phyloP scores from a whole-genome alignment of 2,888 invertebrate genomes.

The Phortica magna region DNA sequence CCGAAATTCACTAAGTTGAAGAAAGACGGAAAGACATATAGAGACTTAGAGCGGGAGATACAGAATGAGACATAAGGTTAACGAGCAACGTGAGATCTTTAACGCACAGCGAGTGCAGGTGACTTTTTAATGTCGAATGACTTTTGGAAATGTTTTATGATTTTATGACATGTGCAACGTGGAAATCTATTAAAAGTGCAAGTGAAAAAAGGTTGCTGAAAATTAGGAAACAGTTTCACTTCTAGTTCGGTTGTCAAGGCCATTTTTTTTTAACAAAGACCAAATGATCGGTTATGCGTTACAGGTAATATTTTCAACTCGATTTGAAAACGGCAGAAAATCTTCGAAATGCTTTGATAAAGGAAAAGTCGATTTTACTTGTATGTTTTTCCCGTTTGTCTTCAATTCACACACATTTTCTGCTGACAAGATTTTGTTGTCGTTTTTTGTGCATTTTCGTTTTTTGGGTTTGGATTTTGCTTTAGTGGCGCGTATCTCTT shows the following conservation, averaged over 20 bases:
- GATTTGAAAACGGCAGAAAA: background rate
- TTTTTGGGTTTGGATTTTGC: conserved; percentile 56
- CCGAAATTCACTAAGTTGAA: background rate
- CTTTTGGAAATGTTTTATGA: conserved; percentile 53
- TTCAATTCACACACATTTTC: background rate
- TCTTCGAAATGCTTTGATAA: too few relatives aligned
- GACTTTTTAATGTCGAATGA: conserved; percentile 55
- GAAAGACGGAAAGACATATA: background rate
- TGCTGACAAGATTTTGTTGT: conserved; percentile 27
- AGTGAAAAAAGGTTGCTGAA: conserved; percentile 52
- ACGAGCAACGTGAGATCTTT: conserved; percentile 25
- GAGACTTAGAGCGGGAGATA: background rate
- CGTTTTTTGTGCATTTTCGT: conserved; percentile 44
- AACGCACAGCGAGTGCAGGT: conserved; percentile 51
- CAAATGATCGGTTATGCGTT: conserved; percentile 4
- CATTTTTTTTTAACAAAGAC: conserved; percentile 60
- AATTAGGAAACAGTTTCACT: conserved; percentile 50
- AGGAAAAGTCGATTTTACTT: too few relatives aligned
- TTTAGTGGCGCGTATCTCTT: conserved; percentile 74
- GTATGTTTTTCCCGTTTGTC: background rate
- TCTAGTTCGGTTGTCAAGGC: conserved; percentile 70
- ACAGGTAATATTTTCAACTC: background rate
- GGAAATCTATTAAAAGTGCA: conserved; percentile 48
- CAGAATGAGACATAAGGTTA: conserved; percentile 17
- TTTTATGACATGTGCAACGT: conserved; percentile 56